Evolutionary conservation across 2,888 invertebrate species (phyloP).

Genomic region (Heliconius sara): DNA sequence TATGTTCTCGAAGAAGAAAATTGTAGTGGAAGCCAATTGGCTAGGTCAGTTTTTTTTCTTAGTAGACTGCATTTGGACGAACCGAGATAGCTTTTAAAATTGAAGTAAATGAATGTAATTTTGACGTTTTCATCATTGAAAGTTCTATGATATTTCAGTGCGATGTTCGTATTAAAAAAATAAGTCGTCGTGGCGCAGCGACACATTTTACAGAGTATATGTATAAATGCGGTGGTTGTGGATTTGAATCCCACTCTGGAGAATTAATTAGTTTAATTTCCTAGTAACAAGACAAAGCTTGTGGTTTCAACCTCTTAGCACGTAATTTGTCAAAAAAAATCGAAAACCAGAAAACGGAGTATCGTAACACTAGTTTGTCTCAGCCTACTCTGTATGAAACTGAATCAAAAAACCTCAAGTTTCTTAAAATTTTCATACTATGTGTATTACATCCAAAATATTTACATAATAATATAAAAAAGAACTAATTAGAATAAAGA

Average conservation of each 20-base stretch:
- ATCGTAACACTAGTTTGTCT: neutral
- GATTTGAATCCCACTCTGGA: neutral
- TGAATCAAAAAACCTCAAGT: neutral
- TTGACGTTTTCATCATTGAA: neutral
- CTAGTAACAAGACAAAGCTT: neutral
- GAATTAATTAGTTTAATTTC: neutral
- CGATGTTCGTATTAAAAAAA: neutral
- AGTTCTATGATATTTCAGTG: neutral
- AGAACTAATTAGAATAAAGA: neutral
- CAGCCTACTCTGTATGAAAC: neutral
- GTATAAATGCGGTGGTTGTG: neutral
- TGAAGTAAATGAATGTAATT: neutral
- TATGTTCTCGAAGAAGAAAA: conserved; percentile 8
- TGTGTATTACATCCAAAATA: no score
- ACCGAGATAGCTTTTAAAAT: conserved; percentile 2
- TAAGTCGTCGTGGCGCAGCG: neutral
- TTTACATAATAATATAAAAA: no score
- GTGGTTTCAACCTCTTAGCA: neutral
- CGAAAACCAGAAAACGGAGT: neutral
- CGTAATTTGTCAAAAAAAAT: no score
- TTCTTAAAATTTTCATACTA: neutral
- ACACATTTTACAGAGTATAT: no score
- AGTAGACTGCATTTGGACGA: neutral
- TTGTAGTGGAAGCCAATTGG: neutral
- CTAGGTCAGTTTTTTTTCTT: neutral